Base-by-base conservation (phyloP, 2,113 vertebrate species). In the Tylochromis polylepis region DNA sequence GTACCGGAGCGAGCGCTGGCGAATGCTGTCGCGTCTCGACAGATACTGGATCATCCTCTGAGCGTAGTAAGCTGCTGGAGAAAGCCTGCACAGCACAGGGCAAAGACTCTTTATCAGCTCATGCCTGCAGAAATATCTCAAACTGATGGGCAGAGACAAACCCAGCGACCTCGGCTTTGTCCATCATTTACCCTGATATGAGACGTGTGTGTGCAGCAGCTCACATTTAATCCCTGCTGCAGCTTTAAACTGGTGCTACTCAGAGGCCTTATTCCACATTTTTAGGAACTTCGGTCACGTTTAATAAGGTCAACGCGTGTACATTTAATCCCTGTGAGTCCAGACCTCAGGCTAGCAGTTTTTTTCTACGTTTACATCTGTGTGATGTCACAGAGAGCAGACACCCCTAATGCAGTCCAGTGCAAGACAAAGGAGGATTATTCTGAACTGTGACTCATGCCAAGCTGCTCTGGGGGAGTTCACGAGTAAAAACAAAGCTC, bases 41-140 rank as follows among this genome's bases (percentile, higher is more conserved):
- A 99, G 97, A 85, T 99, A 99, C 95, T 99, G 99, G 97, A 99
- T 99, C 98, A 99, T 99, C 90, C 99, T 97, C 97, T 99, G 99
- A 87, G 99, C 99, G 62, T 99, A 99, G 95, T 99, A 99, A 3
- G 98, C 99, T 87, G 98, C 98, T 82, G 99, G 99, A 92, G 99
- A 99, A 83, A 99, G 97, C 89, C 99, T 99, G 96, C n/a, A 53
- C 14, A 67, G 51, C 55, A 81, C 5, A 59, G 12, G 79, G 9
- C 20, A 38, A 14, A 1, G 34, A 22, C n/a, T 27, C 16, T 72
- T 49, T 29, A 18, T 29, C 18, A 57, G 36, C 18, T 18, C 0
- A 24, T 2, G 24, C 29, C 4, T 20, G 18, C 16, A 51, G 24
- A 75, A 75, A 31, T 24, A 27, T 49, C 15, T 29, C 70, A 5